Conservation (phyloP, 1,140 invertebrate genomes). For the Cyphomyrmex costatus region DNA sequence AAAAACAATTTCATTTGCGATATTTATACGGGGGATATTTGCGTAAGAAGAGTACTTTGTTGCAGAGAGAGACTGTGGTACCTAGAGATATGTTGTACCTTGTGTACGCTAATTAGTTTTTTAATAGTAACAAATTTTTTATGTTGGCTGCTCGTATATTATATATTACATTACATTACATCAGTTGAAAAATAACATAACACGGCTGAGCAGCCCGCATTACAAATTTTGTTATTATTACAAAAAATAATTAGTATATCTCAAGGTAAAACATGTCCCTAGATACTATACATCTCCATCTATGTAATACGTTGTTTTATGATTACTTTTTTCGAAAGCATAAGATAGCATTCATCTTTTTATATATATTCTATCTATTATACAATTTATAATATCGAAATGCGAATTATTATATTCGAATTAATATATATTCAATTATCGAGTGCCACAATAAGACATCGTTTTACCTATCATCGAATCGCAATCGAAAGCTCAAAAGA, state of each 20-base stretch:
- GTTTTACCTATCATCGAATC: background rate
- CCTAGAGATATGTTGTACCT: too few relatives aligned
- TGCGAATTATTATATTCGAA: too few relatives aligned
- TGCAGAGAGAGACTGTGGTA: too few relatives aligned
- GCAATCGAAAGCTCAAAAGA: conserved; percentile 19
- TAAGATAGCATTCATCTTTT: background rate
- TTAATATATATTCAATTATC: conserved; percentile 15
- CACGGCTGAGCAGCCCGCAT: too few relatives aligned
- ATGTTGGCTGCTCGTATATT: too few relatives aligned
- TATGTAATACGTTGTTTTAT: background rate
- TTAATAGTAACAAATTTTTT: too few relatives aligned
- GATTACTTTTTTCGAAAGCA: background rate
- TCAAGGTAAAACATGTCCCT: too few relatives aligned
- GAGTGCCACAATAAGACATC: background rate
- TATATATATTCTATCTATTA: background rate
- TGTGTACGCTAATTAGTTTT: too few relatives aligned
- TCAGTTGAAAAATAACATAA: too few relatives aligned
- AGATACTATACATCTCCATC: background rate
- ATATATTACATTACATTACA: too few relatives aligned
- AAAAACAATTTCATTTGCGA: background rate
- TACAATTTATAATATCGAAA: background rate
- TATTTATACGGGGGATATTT: background rate
- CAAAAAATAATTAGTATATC: too few relatives aligned
- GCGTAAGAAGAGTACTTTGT: background rate
- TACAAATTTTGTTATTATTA: too few relatives aligned